Evolutionary conservation across 2,113 vertebrate species (phyloP), one percentile per base, ranked within the genome.

Genomic region (Protomyctophum bolini): DNA sequence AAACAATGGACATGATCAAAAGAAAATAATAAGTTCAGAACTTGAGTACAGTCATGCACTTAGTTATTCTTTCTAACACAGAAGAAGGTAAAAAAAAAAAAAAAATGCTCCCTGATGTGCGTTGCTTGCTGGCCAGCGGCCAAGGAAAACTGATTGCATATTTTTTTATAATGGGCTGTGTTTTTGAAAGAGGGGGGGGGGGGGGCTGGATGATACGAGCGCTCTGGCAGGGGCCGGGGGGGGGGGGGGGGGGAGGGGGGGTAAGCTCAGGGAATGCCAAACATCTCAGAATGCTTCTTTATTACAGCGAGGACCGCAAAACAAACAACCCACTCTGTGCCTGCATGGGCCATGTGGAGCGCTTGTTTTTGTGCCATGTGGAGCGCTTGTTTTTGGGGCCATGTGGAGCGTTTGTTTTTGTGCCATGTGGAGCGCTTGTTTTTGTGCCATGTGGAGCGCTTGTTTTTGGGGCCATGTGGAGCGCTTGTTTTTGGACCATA

Each of bases 211-310:
- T 41, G n/a, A 54, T 66, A 59, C 46, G 56, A 66, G 73, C 79
- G 60, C 21, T 57, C 74, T 66, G 62, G 75, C 72, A 69, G 48
- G 46, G 58, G 33, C 33, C 52, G 21, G 21, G 21, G 21, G 21
- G 21, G 21, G 21, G 21, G 21, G 21, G 21, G 21, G 21, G 21
- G 21, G 21, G 21, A 2, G 21, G 21, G 21, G 21, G 21, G 21
- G 63, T 41, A 3, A 29, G 46, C 50, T 58, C 52, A 61, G 21
- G 59, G 62, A 75, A 81, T 68, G 75, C 68, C 15, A 70, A 67
- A 79, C 63, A 79, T 82, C 71, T 65, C 54, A 73, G 75, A 80
- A 78, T 75, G 61, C 54, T 46, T 75, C 64, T 74, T 80, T 72
- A 82, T 82, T 73, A 52, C 58, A 61, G 46, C 12, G 52, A 15